Conservation (phyloP, 2,888 invertebrate species). For the Amiota communis region DNA sequence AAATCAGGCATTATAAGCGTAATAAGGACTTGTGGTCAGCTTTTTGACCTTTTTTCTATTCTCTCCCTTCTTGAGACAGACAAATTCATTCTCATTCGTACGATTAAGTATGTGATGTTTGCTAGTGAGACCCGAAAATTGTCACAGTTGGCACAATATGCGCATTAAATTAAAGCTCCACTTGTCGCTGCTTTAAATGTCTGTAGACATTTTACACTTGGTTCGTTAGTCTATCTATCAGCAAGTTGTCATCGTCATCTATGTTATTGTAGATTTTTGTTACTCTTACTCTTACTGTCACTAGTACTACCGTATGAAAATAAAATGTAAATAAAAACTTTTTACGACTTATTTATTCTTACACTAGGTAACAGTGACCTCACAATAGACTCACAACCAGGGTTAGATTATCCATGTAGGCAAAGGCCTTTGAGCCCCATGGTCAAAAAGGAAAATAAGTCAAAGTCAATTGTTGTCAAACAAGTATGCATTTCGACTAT, state of each 20-base stretch:
- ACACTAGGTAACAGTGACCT: background rate
- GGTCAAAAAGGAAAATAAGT: no score
- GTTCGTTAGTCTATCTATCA: conserved; percentile 27
- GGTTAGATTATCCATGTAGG: no score
- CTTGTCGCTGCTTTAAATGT: conserved; percentile 9
- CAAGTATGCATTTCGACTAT: no score
- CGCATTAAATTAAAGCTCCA: no score
- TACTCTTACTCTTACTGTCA: no score
- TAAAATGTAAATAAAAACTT: conserved; percentile 66
- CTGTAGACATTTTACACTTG: background rate
- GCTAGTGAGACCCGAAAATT: background rate
- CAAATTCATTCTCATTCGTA: conserved; percentile 30
- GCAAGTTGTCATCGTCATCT: conserved; percentile 50
- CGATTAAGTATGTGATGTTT: conserved; percentile 32
- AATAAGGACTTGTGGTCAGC: conserved; percentile 63
- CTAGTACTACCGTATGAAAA: conserved; percentile 54
- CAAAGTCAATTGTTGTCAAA: no score
- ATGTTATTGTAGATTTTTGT: conserved; percentile 23
- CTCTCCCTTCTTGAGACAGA: conserved; percentile 27
- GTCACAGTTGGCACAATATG: no score
- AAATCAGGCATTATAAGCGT: conserved; percentile 64
- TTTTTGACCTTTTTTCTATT: conserved; percentile 58
- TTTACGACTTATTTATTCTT: conserved; percentile 67
- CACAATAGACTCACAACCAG: no score
- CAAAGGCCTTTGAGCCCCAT: no score